Evolutionary conservation across 2,113 vertebrate species (phyloP), one percentile per base, ranked within the genome.

Genomic region (Setophaga kirtlandii): DNA sequence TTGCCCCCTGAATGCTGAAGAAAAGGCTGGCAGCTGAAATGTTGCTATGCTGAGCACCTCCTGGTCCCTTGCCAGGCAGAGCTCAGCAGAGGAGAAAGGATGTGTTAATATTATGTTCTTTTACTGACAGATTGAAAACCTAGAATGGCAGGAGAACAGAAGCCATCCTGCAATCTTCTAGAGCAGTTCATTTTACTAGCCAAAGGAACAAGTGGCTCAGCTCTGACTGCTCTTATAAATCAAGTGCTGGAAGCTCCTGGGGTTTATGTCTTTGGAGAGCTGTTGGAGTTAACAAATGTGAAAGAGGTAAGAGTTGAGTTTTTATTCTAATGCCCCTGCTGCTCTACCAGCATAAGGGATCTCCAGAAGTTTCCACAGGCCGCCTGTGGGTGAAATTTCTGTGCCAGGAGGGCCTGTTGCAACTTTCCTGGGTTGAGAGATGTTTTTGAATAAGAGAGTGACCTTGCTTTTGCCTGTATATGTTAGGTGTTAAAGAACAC

Each of bases 111-210:
- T 9, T 12, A 2, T 75, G 44, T 94, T 96, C 52, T 96, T 89
- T 97, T 94, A 89, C 96, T 97, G 62, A 71, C 97, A 98, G 98
- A 90, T 94, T 94, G 94, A 96, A 97, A 56, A 83, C 93, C 92
- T 98, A 98, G 98, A 97, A 99, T 99, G 98, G 98, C 98, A 97
- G 98, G 98, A 96, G 98, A 98, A 97, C 98, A 98, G 97, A 99
- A 98, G 63, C 98, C 97, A 0, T 97, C 98, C 94, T 98, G 97
- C 96, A 98, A 98, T 88, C 97, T 98, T 77, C 96, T 99, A 77
- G 98, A 99, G 95, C 98, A 98, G 97, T 99, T 98, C 97, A 98
- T 99, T 96, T 96, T 98, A 83, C 94, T 98, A 70, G 98, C 98
- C 92, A 98, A 98, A 97, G 98, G 98, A 65, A 98, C 98, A 27